Evolutionary conservation across 2,888 invertebrate genomes (phyloP).

Genomic region (Ectemnius cavifrons): DNA sequence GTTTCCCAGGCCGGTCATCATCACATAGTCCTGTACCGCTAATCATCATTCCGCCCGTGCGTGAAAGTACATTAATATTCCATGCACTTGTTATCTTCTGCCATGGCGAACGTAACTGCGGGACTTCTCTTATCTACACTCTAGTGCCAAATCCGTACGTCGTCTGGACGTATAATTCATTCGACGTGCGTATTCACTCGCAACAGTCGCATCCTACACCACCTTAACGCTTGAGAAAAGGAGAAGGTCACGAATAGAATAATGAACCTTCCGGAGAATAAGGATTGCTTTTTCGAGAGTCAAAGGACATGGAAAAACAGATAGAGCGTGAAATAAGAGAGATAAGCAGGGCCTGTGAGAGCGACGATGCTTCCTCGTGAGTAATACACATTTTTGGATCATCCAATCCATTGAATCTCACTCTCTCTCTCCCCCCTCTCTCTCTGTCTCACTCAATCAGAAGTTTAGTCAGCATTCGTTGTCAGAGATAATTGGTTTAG

Average conservation of each 20-base stretch:
- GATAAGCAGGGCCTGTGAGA: constrained; percentile 6
- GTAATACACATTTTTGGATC: constrained; percentile 4
- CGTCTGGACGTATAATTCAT: neutral
- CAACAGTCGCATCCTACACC: constrained; percentile 13
- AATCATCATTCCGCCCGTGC: constrained; percentile 28
- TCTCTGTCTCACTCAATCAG: neutral
- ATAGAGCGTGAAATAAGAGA: neutral
- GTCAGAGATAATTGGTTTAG: constrained; percentile 6
- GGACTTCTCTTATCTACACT: neutral
- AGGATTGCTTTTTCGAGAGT: constrained; percentile 4
- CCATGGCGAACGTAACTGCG: neutral
- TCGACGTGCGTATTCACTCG: constrained; percentile 19
- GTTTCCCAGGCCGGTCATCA: constrained; percentile 23
- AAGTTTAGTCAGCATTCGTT: constrained; percentile 1
- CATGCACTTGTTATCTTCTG: no score
- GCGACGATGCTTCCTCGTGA: neutral
- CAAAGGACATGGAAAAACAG: neutral
- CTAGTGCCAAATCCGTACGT: neutral
- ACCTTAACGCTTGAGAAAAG: neutral
- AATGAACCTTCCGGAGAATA: constrained; percentile 1
- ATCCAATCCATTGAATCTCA: constrained; percentile 2
- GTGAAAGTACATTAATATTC: no score
- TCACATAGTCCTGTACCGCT: constrained; percentile 37
- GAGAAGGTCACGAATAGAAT: constrained; percentile 4
- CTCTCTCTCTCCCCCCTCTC: no score